These are phyloP conservation scores for Amphiprion percula DNA, from an alignment of 2,113 vertebrate species.

Conservation along the genomic window DNA sequence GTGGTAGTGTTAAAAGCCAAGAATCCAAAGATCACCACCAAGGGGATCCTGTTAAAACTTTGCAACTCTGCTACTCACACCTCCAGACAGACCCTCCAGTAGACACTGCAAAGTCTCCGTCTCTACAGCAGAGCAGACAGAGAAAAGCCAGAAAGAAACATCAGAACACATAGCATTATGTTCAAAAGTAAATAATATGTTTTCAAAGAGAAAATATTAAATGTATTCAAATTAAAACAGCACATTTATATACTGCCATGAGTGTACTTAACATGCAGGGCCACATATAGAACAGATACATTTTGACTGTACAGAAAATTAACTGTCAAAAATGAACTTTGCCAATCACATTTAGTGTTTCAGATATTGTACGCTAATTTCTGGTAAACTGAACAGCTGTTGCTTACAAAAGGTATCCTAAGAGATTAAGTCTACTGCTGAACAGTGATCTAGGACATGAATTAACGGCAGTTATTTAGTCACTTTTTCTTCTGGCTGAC, in stretches of 20 bases:
- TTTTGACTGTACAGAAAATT: constrained; percentile 56
- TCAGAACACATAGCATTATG: too few relatives aligned
- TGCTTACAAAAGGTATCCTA: constrained; percentile 12
- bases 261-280: constrained; percentile 36
- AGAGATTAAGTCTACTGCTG: constrained; percentile 9
- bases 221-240: too few relatives aligned
- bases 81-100: too few relatives aligned
- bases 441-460: neutral
- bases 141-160: too few relatives aligned
- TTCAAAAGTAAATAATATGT: too few relatives aligned
- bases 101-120: too few relatives aligned
- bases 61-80: too few relatives aligned
- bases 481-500: constrained; percentile 29
- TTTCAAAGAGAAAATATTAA: too few relatives aligned
- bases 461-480: constrained; percentile 42
- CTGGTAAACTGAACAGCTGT: constrained; percentile 41
- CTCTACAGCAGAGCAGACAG: too few relatives aligned
- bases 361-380: constrained; percentile 16
- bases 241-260: neutral
- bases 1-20: too few relatives aligned
- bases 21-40: too few relatives aligned
- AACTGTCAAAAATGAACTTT: constrained; percentile 42
- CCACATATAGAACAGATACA: constrained; percentile 54
- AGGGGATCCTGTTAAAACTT: too few relatives aligned
- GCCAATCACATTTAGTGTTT: constrained; percentile 61